These are phyloP conservation scores for Tauraco hartlaubi DNA, from an alignment of 2,797 vertebrate genomes.

Conservation along the genomic window DNA sequence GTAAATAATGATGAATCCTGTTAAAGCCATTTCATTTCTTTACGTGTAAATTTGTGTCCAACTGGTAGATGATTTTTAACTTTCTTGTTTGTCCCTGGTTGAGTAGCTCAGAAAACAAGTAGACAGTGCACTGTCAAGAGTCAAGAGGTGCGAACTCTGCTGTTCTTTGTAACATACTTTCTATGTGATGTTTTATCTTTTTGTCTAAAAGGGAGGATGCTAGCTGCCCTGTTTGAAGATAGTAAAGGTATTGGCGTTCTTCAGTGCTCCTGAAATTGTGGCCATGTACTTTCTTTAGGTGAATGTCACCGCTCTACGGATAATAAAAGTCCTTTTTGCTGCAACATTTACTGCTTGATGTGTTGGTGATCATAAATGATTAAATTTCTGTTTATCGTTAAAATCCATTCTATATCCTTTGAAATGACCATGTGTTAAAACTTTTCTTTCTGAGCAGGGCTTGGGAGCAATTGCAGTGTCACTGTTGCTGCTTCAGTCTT, in stretches of 20 bases:
- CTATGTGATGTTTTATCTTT: neutral
- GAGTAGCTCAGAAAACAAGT: neutral
- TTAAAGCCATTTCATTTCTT: neutral
- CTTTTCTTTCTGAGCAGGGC: neutral
- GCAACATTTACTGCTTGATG: neutral
- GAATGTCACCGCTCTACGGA: neutral
- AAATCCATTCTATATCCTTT: neutral
- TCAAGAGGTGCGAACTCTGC: neutral
- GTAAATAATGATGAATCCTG: conserved; percentile 10
- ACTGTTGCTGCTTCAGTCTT: neutral
- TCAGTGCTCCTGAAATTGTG: neutral
- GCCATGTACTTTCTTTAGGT: neutral
- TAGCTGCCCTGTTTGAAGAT: neutral
- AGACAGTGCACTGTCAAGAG: neutral
- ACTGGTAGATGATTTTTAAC: neutral
- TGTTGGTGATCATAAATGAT: neutral
- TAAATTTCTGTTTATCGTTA: neutral
- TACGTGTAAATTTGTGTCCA: neutral
- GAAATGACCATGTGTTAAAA: neutral
- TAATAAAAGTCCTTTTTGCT: neutral
- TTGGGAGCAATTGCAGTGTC: neutral
- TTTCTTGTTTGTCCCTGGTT: neutral
- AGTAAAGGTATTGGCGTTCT: neutral
- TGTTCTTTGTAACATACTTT: neutral
- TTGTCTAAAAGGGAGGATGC: neutral